Base-by-base conservation (phyloP, 2,888 invertebrate species). In the Dorcus parallelipipedus region DNA sequence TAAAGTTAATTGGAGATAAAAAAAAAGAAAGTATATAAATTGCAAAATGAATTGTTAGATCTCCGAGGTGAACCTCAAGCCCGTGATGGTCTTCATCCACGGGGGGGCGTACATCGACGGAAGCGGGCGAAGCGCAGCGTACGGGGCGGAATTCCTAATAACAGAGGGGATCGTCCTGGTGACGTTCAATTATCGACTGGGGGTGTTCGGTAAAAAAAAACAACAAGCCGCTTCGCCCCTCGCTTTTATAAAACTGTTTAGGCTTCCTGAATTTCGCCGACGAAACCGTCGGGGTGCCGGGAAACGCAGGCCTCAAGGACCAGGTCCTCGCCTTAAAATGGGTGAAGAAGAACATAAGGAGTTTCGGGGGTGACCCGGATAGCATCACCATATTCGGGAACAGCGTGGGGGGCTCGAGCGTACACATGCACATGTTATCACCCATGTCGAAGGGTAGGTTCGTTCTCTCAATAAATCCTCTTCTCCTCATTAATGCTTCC, bases 61-160 rank as follows among this genome's bases (percentile, higher is more conserved):
- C 45, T 3, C 20, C 3, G 43, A 17, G 10, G 51, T 20, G 5
- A 38, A 47, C 9, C 9, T 45, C 20, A 53, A 50, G 38, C 50
- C 56, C 6, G 54, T 54, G n/a, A 57, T 56, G 56, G 41, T 57
- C 9, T 60, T 38, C 38, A 79, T 82, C 51, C 80, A 79, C 66
- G 82, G 82, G 0, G 82, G 82, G 3, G 81, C 78, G 9, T 82
- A 79, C 60, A 76, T 77, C 58, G 70, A 73, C 17, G 81, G 81
- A 14, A 79, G 79, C n/a, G 78, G 79, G 9, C 69, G 53, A 6
- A 64, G 62, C n/a, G 60, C 63, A 8, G 7, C 71, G 3, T 78
- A 54, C 60, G 79, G 81, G 41, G 81, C 82, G 0, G 80, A 81
- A 60, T 79, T 76, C 61, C 72, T 82, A 1, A 72, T 82, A 70